Evolutionary conservation across 64 coral and sea anemone species (phyloP).

Genomic region (Pachyseris speciosa): DNA sequence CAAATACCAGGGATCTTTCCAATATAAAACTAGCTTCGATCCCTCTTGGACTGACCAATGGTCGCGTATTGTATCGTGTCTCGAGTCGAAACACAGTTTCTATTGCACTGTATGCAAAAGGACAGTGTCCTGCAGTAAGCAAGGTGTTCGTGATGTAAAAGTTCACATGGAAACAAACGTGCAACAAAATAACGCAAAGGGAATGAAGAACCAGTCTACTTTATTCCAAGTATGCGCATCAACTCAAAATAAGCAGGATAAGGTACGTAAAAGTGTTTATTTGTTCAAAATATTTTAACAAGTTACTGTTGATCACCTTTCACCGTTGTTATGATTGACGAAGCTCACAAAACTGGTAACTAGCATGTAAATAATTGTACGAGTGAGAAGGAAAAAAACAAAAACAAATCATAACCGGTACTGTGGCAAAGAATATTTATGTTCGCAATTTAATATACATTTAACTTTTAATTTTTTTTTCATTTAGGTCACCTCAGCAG

Average conservation of each 20-base stretch:
- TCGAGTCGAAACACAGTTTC: no score
- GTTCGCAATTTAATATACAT: no score
- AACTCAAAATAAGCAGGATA: constrained; percentile 53
- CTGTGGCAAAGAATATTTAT: not conserved
- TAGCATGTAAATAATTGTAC: not conserved
- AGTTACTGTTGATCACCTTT: not conserved
- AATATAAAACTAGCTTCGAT: no score
- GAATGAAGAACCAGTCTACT: constrained; percentile 43
- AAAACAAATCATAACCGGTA: no score
- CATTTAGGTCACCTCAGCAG: no score
- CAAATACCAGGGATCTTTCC: no score
- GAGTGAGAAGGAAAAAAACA: not conserved
- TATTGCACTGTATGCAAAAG: no score
- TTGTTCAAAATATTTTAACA: not conserved
- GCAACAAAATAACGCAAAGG: constrained; percentile 31
- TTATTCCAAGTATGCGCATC: constrained; percentile 31
- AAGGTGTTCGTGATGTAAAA: constrained; percentile 51
- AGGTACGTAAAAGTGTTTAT: constrained; percentile 9
- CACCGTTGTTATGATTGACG: not conserved
- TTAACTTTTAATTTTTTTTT: no score
- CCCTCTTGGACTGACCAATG: no score
- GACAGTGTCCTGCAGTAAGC: no score
- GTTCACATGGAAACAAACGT: no score
- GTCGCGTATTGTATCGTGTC: constrained; percentile 27
- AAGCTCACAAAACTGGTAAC: not conserved